Evolutionary conservation across 2,113 vertebrate species (phyloP).

Genomic region (Bujurquina vittata): DNA sequence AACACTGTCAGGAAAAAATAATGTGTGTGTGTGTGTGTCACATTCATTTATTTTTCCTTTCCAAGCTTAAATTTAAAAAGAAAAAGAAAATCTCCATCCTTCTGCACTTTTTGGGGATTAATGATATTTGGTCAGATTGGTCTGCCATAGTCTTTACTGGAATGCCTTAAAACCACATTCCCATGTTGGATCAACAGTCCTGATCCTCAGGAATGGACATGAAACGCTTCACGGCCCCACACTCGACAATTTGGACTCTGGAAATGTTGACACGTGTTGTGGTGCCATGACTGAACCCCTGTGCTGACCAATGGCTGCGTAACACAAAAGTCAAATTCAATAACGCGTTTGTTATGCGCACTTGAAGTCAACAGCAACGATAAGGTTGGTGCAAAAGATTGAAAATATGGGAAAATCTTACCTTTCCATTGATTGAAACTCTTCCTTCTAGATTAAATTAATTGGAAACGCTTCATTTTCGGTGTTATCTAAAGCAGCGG

Average conservation of each 20-base stretch:
- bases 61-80: not conserved
- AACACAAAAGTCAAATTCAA: not conserved
- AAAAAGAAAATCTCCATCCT: not conserved
- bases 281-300: not conserved
- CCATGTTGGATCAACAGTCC: conserved; percentile 60
- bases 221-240: conserved; percentile 42
- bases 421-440: not conserved
- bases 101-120: conserved; percentile 36
- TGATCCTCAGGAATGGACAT: conserved; percentile 63
- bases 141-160: conserved; percentile 48
- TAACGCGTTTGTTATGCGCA: not conserved
- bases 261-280: conserved; percentile 25
- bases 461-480: not conserved
- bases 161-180: conserved; percentile 73
- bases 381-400: not conserved
- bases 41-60: not conserved
- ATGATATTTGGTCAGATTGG: conserved; percentile 39
- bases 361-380: not conserved
- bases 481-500: not conserved
- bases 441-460: not conserved
- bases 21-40: not conserved
- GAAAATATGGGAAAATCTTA: not conserved
- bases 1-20: not conserved
- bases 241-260: conserved; percentile 24
- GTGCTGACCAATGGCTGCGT: not conserved